phyloP scores from a whole-genome alignment of 2,888 invertebrate genomes.

The Brenthis ino region DNA sequence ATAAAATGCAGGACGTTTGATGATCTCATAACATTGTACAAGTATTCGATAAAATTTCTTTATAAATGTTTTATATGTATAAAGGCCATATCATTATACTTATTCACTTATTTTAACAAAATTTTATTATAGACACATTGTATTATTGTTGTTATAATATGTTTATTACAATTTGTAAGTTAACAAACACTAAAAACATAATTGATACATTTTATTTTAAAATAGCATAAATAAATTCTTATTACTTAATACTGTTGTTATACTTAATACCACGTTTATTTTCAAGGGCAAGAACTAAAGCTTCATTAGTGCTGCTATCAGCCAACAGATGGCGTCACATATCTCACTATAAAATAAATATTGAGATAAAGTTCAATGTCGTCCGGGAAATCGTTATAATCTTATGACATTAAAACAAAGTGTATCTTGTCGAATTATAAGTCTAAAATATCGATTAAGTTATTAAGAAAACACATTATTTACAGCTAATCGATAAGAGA shows the following conservation, averaged over 20 bases:
- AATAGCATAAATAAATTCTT: neutral
- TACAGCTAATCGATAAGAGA: neutral
- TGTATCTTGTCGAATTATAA: slow-evolving; percentile 9
- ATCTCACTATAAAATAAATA: slow-evolving; percentile 43
- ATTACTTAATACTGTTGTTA: neutral
- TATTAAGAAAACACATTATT: neutral
- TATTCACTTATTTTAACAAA: slow-evolving; percentile 17
- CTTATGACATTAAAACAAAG: slow-evolving; percentile 23
- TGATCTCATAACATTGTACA: slow-evolving; percentile 38
- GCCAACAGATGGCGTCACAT: slow-evolving; percentile 66
- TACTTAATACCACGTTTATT: neutral
- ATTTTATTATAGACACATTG: slow-evolving; percentile 15
- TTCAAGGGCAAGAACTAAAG: slow-evolving; percentile 10
- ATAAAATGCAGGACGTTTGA: slow-evolving; percentile 57
- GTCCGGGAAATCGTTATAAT: slow-evolving; percentile 10
- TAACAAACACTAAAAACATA: neutral
- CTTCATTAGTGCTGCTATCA: slow-evolving; percentile 61
- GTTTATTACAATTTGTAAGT: slow-evolving; percentile 18
- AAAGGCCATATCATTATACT: slow-evolving; percentile 23
- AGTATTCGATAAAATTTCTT: slow-evolving; percentile 37
- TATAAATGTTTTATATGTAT: slow-evolving; percentile 25
- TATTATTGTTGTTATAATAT: slow-evolving; percentile 17
- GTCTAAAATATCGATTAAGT: neutral
- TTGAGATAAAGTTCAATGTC: slow-evolving; percentile 15
- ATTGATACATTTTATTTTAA: neutral